phyloP scores from a whole-genome alignment of 2,113 vertebrate genomes.

The Micronisus gabar region DNA sequence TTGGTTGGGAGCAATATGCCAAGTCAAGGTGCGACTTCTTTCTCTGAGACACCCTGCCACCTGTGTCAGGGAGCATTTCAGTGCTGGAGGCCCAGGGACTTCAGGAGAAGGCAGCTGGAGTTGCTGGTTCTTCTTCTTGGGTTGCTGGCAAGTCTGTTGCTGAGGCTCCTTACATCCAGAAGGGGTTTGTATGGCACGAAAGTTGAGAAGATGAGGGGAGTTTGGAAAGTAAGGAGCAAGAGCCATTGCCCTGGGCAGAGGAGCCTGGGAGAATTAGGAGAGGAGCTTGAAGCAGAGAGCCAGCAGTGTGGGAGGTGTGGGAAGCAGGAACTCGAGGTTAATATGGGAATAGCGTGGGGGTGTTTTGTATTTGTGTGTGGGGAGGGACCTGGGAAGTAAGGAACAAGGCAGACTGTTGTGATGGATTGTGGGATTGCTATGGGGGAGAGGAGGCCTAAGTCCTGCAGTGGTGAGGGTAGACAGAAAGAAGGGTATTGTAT shows the following conservation, averaged over 20 bases:
- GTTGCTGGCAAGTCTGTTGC: not conserved
- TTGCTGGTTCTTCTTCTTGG: not conserved
- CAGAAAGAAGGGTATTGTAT: not conserved
- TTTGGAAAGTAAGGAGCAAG: not conserved
- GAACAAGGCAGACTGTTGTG: not conserved
- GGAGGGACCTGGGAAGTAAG: not conserved
- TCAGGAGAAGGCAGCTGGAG: not conserved
- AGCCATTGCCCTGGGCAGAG: not conserved
- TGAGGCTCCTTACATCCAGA: not conserved
- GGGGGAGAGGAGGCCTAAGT: not conserved
- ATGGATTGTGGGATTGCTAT: not conserved
- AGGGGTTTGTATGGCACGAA: not conserved
- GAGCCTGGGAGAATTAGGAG: not conserved
- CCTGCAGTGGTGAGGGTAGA: not conserved
- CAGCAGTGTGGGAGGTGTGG: constrained; percentile 40
- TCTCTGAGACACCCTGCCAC: not conserved
- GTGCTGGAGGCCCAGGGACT: not conserved
- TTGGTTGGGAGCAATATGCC: not conserved
- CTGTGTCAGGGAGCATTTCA: fast-evolving
- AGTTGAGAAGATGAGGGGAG: not conserved
- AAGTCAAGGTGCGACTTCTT: not conserved
- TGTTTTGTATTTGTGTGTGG: not conserved
- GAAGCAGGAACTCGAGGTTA: constrained; percentile 44
- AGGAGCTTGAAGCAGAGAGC: not conserved
- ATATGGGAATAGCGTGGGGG: constrained; percentile 12